Evolutionary conservation across 1,140 invertebrate genomes (phyloP).

Genomic region (Pogonomyrmex barbatus): DNA sequence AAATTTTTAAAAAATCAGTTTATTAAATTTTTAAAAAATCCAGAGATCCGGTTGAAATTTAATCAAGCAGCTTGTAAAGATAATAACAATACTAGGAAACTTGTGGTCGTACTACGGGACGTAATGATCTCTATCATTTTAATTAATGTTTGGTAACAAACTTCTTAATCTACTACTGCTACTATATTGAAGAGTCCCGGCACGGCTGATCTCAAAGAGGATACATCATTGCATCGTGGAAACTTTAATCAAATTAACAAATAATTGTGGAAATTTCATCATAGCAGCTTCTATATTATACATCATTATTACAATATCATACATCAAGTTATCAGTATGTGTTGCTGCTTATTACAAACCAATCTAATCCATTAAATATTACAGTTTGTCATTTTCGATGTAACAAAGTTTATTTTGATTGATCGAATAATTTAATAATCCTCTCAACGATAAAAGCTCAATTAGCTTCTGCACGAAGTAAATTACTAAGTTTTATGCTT

Average conservation of each 20-base stretch:
- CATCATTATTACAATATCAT: conserved; percentile 5
- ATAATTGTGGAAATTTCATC: conserved; percentile 14
- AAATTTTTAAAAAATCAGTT: not conserved
- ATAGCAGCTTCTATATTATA: not conserved
- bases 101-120: not conserved
- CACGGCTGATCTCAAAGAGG: not conserved
- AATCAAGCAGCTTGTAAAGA: conserved; percentile 10
- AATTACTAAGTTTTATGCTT: conserved; percentile 19
- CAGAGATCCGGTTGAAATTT: conserved; percentile 16
- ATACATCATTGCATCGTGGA: not conserved
- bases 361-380: not conserved
- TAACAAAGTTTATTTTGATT: not conserved
- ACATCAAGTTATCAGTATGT: conserved; percentile 8
- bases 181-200: not conserved
- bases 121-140: conserved; percentile 52
- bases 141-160: conserved; percentile 53
- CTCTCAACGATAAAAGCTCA: not conserved
- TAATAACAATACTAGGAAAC: conserved; percentile 12
- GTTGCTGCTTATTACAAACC: not conserved
- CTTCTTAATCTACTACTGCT: conserved; percentile 28
- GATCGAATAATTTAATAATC: not conserved
- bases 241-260: conserved; percentile 33
- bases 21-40: no score
- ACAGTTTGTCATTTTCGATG: not conserved
- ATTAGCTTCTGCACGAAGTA: not conserved